Percentiles rank a stretch among this genome's conserved stretches.
Evolutionary conservation across 2,888 invertebrate genomes (phyloP).

Genomic region (Harmothoe impar): DNA sequence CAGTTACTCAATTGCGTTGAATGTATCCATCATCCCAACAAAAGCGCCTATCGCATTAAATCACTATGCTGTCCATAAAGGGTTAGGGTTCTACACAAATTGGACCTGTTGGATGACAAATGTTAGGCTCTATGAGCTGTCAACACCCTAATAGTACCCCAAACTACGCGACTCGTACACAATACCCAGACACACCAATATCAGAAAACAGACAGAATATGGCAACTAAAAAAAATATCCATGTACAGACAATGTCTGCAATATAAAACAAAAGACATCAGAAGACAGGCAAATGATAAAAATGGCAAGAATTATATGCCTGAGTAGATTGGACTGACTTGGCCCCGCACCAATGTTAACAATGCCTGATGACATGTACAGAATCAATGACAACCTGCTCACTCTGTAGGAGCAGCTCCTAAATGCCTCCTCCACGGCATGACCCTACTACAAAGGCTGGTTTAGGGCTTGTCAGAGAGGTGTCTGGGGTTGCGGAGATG

Average conservation of each 20-base stretch:
- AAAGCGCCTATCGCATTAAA: too few relatives aligned
- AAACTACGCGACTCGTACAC: neutral
- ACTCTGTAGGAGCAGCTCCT: neutral
- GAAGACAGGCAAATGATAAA: neutral
- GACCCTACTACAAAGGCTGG: neutral
- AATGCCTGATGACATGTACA: neutral
- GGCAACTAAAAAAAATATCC: neutral
- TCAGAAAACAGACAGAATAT: neutral
- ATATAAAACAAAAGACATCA: neutral
- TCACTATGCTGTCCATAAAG: too few relatives aligned
- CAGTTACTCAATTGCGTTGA: too few relatives aligned
- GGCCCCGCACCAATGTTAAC: neutral
- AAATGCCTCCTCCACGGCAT: neutral
- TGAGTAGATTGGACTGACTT: neutral
- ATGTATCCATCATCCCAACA: too few relatives aligned
- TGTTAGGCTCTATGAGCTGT: neutral
- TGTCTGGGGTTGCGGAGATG: neutral
- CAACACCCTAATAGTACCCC: constrained; percentile 1
- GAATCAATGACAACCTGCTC: neutral
- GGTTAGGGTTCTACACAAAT: neutral
- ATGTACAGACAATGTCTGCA: neutral
- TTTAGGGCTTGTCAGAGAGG: neutral
- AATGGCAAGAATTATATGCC: neutral
- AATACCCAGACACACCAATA: neutral
- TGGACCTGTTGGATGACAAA: neutral